phyloP scores from a whole-genome alignment of 2,888 invertebrate species.

The Acanthacorydalis orientalis region DNA sequence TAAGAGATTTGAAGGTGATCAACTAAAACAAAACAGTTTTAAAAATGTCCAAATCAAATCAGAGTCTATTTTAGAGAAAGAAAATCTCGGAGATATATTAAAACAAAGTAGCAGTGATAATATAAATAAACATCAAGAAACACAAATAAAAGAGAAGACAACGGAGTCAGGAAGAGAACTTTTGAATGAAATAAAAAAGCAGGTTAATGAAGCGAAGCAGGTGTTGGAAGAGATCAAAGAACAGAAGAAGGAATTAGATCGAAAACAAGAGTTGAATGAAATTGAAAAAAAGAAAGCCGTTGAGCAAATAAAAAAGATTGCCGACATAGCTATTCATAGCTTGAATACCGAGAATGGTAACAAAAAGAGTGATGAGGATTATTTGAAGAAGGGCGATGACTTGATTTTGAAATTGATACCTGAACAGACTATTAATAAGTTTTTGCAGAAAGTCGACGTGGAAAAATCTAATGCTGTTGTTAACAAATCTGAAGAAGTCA shows the following conservation, averaged over 20 bases:
- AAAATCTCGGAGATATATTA: slow-evolving; percentile 25
- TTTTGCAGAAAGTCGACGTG: too few species aligned
- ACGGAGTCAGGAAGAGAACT: slow-evolving; percentile 23
- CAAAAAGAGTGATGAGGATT: slow-evolving; percentile 12
- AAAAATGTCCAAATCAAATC: too few species aligned
- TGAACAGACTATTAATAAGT: too few species aligned
- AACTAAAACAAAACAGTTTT: too few species aligned
- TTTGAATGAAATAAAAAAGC: slow-evolving; percentile 46
- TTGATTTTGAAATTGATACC: too few species aligned
- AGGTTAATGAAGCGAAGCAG: slow-evolving; percentile 49
- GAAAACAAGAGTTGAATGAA: slow-evolving; percentile 8
- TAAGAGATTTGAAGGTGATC: too few species aligned
- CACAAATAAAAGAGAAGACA: slow-evolving; percentile 20
- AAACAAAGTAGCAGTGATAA: slow-evolving; percentile 27
- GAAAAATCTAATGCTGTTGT: too few species aligned
- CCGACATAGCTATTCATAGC: slow-evolving; percentile 30
- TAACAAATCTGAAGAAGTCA: too few species aligned
- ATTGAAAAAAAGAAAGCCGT: slow-evolving; percentile 32
- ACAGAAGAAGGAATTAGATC: slow-evolving; percentile 29
- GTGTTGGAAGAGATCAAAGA: slow-evolving; percentile 41
- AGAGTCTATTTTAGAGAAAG: slow-evolving; percentile 29
- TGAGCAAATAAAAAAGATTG: slow-evolving; percentile 33
- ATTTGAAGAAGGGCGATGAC: too few species aligned
- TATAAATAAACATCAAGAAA: slow-evolving; percentile 24
- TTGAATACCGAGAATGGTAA: slow-evolving; percentile 28